A percentile compares a stretch with the other conserved stretches of the same genome.
phyloP scores from a whole-genome alignment of 2,888 invertebrate genomes.

The Drosophila anceps region DNA sequence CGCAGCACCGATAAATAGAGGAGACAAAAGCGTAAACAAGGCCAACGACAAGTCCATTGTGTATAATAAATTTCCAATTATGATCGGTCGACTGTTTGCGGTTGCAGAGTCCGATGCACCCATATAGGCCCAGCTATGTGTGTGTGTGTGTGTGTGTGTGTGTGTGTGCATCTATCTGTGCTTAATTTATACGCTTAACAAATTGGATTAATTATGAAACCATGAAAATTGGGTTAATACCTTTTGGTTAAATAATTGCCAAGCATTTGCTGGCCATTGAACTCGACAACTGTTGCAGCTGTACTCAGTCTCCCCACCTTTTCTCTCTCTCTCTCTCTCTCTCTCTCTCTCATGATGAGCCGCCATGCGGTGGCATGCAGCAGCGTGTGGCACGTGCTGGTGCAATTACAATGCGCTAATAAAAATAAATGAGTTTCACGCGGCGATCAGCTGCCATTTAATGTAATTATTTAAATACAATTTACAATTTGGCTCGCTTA shows the following conservation, averaged over 20 bases:
- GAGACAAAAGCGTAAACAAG: slow-evolving; percentile 15
- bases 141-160: neutral
- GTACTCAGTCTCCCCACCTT: slow-evolving; percentile 15
- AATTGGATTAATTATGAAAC: slow-evolving; percentile 82
- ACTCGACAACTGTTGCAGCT: slow-evolving; percentile 25
- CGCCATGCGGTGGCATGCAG: neutral
- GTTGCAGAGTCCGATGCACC: slow-evolving; percentile 9
- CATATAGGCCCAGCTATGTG: neutral
- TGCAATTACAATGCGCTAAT: slow-evolving; percentile 72
- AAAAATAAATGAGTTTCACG: slow-evolving; percentile 75
- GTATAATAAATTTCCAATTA: slow-evolving; percentile 81
- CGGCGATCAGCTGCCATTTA: slow-evolving; percentile 75
- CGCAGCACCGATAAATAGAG: slow-evolving; percentile 10
- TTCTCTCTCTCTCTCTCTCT: neutral
- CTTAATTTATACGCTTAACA: slow-evolving; percentile 64
- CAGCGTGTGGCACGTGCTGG: slow-evolving; percentile 29
- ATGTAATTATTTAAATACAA: slow-evolving; percentile 79
- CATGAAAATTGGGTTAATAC: slow-evolving; percentile 80
- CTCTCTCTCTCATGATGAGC: neutral
- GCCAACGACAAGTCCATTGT: slow-evolving; percentile 60
- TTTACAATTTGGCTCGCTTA: slow-evolving; percentile 64
- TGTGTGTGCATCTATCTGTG: slow-evolving; percentile 4
- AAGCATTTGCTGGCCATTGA: slow-evolving; percentile 53
- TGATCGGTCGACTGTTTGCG: slow-evolving; percentile 57
- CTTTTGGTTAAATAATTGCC: slow-evolving; percentile 70